Percentiles rank a stretch among this genome's conserved stretches.
Conservation (phyloP, 2,888 invertebrate genomes). For the Microchrysa polita region DNA sequence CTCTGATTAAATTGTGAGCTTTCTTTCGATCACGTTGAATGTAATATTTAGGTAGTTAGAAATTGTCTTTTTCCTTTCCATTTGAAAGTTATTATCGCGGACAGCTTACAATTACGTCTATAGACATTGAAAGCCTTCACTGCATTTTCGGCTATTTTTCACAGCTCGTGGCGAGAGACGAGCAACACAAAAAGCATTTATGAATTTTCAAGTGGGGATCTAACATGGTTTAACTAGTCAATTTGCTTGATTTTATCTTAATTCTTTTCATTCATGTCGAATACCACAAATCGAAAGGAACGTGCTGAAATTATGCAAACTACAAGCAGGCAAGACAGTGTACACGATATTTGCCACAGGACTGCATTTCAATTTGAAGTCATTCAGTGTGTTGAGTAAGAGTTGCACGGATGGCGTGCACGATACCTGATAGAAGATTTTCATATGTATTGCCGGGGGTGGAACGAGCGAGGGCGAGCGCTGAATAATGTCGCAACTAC, state of each 20-base stretch:
- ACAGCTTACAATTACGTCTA: background rate
- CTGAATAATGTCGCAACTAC: constrained; percentile 63
- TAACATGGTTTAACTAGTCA: too few relatives aligned
- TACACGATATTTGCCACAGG: constrained; percentile 70
- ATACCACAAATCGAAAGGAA: constrained; percentile 86
- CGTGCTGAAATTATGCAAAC: constrained; percentile 82
- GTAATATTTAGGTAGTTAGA: background rate
- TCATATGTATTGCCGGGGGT: constrained; percentile 74
- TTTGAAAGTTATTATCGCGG: background rate
- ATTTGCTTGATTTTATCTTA: background rate
- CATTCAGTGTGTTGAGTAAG: constrained; percentile 63
- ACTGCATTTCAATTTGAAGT: constrained; percentile 66
- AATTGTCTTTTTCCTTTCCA: background rate
- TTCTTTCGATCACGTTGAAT: too few relatives aligned
- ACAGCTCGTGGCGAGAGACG: background rate
- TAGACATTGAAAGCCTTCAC: background rate
- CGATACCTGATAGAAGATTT: constrained; percentile 80
- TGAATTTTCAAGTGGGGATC: too few relatives aligned
- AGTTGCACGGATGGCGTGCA: constrained; percentile 66
- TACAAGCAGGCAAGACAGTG: constrained; percentile 81
- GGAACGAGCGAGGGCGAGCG: constrained; percentile 61
- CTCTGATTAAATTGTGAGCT: too few relatives aligned
- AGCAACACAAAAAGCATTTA: too few relatives aligned
- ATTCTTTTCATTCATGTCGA: constrained; percentile 75
- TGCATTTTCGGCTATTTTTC: background rate